These are phyloP conservation scores for Leptothorax acervorum DNA, from an alignment of 2,888 invertebrate species.

Conservation along the genomic window DNA sequence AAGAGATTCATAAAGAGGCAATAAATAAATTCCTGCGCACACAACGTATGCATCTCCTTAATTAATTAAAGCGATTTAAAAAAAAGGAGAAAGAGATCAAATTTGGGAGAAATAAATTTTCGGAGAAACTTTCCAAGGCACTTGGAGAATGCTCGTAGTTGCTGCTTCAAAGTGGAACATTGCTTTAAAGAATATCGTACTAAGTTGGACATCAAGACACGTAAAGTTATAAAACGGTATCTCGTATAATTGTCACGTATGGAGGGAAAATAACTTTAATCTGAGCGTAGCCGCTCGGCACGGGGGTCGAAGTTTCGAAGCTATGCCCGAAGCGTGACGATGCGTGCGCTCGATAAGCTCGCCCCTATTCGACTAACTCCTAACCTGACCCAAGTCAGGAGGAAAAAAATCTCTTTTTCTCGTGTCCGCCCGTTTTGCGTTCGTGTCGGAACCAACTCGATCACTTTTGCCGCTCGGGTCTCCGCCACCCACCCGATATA, in stretches of 20 bases:
- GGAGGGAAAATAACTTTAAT: constrained; percentile 30
- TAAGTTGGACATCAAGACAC: constrained; percentile 3
- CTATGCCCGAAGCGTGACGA: constrained; percentile 46
- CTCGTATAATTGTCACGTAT: constrained; percentile 39
- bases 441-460: constrained; percentile 29
- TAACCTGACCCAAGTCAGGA: constrained; percentile 7
- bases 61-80: not conserved
- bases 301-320: constrained; percentile 36
- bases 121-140: not conserved
- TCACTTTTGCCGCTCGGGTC: constrained; percentile 22
- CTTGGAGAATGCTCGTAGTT: not conserved
- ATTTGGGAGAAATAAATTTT: not conserved
- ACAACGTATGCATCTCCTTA: not conserved
- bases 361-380: constrained; percentile 12
- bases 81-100: not conserved
- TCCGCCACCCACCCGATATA: constrained; percentile 19
- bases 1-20: not conserved
- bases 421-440: constrained; percentile 22
- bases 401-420: constrained; percentile 27
- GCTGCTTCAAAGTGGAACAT: not conserved
- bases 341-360: constrained; percentile 42
- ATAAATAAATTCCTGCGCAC: not conserved
- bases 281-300: constrained; percentile 5
- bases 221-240: constrained; percentile 18
- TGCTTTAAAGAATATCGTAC: not conserved